Evolutionary conservation across 1,140 invertebrate genomes (phyloP), one percentile per base, ranked within the genome.

Genomic region (Zaprionus nigranus): DNA sequence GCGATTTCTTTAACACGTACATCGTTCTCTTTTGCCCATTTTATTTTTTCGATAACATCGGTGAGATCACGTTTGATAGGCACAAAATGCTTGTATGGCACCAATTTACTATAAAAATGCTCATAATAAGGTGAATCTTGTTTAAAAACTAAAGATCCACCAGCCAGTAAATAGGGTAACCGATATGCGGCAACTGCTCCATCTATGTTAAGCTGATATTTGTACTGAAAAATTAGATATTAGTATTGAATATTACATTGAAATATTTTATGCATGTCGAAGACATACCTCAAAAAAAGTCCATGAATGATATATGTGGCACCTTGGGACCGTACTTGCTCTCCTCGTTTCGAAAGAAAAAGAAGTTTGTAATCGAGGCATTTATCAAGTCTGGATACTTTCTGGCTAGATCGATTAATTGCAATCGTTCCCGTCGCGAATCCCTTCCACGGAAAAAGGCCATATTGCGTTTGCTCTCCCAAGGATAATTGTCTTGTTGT

Each of bases 181-280:
- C 98, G 94, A 93, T 99, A 99, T 1, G 98, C 97, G 51, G 98
- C 98, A 22, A 99, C 98, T 66, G 98, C 98, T 20, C 98, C 98
- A 95, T 99, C 98, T 56, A 99, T 95, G 92, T 96, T 98, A 22
- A 99, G 92, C 93, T 98, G 97, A 93, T 99, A 99, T 94, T 99
- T 99, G 87, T 98, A 98, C 98, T 99, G 80, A 95, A 91, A 81
- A 63, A 86, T 24, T 46, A 49, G n/a, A n/a, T n/a, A n/a, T n/a
- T n/a, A 61, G 3, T 13, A 56, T 43, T 2, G 5, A 5, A 12
- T 34, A 11, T 13, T 12, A 38, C 2, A 58, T n/a, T 40, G 7
- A 6, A 15, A 5, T 24, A 22, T 26, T 17, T 9, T n/a, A 22
- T 26, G 30, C 7, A 36, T 20, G 17, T 12, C 17, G 15, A 63